Percentiles rank a stretch among this genome's conserved stretches.
These are phyloP conservation scores for Zygaena filipendulae DNA, from an alignment of 2,888 invertebrate genomes.

Conservation along the genomic window DNA sequence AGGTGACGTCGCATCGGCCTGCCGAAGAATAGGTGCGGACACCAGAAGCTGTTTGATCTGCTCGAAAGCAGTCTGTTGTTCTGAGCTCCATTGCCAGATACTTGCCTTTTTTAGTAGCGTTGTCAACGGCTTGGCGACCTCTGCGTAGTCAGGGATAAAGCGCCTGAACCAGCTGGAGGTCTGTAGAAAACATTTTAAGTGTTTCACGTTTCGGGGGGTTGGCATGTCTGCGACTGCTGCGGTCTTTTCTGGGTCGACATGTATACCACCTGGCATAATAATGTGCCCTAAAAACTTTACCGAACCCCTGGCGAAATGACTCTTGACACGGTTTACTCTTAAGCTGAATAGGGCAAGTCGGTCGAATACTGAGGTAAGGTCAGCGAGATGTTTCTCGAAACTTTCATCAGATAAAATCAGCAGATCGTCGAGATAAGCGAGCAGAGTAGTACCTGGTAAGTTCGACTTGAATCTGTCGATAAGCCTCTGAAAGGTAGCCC, in stretches of 20 bases:
- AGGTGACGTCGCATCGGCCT: constrained; percentile 16
- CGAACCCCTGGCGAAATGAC: too few species aligned
- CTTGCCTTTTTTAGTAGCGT: too few species aligned
- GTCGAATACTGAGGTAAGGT: constrained; percentile 20
- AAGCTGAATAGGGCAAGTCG: too few species aligned
- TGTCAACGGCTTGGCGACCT: constrained; percentile 17
- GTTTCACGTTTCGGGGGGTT: constrained; percentile 16
- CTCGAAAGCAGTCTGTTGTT: neutral
- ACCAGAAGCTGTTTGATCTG: neutral
- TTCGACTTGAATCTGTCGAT: constrained; percentile 18
- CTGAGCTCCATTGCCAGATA: constrained; percentile 11
- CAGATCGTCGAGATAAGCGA: constrained; percentile 12
- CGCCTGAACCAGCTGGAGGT: constrained; percentile 21
- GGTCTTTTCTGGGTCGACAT: constrained; percentile 22
- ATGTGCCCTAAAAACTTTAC: constrained; percentile 25
- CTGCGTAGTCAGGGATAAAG: constrained; percentile 18
- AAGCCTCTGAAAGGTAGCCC: constrained; percentile 19
- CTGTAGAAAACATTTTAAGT: constrained; percentile 18
- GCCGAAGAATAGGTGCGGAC: constrained; percentile 11
- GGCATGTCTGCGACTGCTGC: constrained; percentile 19
- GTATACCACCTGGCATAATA: constrained; percentile 20
- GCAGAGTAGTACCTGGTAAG: constrained; percentile 6
- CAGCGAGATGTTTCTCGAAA: constrained; percentile 20
- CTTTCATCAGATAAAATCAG: constrained; percentile 20
- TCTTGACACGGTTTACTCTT: too few species aligned